Percentiles rank a stretch among this genome's conserved stretches.
Evolutionary conservation across 2,888 invertebrate genomes (phyloP).

Genomic region (Subacronicta megacephala): DNA sequence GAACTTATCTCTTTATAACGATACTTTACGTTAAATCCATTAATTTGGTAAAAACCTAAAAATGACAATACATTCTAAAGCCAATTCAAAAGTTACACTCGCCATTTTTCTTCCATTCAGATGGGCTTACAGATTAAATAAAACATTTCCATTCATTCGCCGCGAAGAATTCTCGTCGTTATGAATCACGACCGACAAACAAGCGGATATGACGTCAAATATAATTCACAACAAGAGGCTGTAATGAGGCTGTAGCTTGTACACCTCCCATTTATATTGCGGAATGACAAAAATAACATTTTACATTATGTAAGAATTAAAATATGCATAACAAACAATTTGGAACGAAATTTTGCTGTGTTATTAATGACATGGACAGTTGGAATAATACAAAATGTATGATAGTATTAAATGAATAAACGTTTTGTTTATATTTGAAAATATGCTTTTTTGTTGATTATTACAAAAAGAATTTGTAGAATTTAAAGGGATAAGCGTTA

Average conservation of each 20-base stretch:
- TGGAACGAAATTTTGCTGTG: slow-evolving; percentile 9
- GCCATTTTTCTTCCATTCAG: slow-evolving; percentile 23
- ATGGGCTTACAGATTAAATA: slow-evolving; percentile 41
- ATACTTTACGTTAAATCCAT: too few relatives aligned
- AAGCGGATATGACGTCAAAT: slow-evolving; percentile 42
- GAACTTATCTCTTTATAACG: too few relatives aligned
- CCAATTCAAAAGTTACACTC: slow-evolving; percentile 16
- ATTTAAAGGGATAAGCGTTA: too few relatives aligned
- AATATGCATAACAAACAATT: slow-evolving; percentile 28
- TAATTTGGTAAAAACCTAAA: too few relatives aligned
- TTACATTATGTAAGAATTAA: slow-evolving; percentile 20
- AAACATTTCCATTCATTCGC: slow-evolving; percentile 53
- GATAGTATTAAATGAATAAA: slow-evolving; percentile 9
- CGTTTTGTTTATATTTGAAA: neutral
- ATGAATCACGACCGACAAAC: slow-evolving; percentile 46
- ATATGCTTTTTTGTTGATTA: too few relatives aligned
- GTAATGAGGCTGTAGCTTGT: slow-evolving; percentile 36
- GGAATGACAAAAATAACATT: slow-evolving; percentile 23
- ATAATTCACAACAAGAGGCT: slow-evolving; percentile 46
- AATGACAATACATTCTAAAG: neutral
- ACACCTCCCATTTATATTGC: slow-evolving; percentile 30
- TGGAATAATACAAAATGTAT: slow-evolving; percentile 6
- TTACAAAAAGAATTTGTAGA: too few relatives aligned
- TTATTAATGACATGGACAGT: slow-evolving; percentile 14
- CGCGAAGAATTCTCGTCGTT: slow-evolving; percentile 43